phyloP scores from a whole-genome alignment of 2,113 vertebrate genomes.

The Barbus barbus region DNA sequence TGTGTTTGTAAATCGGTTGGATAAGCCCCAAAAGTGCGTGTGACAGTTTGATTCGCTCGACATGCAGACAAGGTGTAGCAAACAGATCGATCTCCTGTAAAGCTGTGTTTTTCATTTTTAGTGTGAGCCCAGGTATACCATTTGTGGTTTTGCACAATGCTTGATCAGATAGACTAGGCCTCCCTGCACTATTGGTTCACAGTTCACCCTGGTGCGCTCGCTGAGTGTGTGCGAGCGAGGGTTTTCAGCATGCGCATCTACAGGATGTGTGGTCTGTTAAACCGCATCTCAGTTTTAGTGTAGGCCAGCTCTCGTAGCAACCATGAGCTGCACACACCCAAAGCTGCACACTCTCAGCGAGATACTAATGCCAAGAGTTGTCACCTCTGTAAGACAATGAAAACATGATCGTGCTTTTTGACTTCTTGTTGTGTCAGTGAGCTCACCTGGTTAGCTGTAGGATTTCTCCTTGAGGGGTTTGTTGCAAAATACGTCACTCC shows the following conservation, averaged over 20 bases:
- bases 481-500: neutral
- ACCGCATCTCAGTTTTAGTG: conserved; percentile 63
- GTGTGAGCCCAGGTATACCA: conserved; percentile 62
- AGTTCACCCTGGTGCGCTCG: conserved; percentile 53
- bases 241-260: conserved; percentile 46
- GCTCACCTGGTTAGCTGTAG: neutral
- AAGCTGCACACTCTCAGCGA: conserved; percentile 31
- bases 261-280: conserved; percentile 70
- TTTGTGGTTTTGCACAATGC: conserved; percentile 51
- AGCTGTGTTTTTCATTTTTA: conserved; percentile 74
- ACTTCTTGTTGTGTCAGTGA: neutral
- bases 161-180: conserved; percentile 52
- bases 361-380: conserved; percentile 12
- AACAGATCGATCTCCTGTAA: conserved; percentile 51
- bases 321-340: conserved; percentile 45
- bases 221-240: conserved; percentile 26
- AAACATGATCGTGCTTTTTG: conserved; percentile 21
- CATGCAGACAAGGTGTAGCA: conserved; percentile 30
- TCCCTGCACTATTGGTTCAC: conserved; percentile 52
- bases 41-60: conserved; percentile 54
- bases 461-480: neutral
- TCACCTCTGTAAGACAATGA: conserved; percentile 26
- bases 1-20: neutral
- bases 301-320: conserved; percentile 47
- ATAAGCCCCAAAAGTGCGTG: neutral